Base-by-base conservation (phyloP, 1,140 invertebrate species). In the Ridgeia piscesae region DNA sequence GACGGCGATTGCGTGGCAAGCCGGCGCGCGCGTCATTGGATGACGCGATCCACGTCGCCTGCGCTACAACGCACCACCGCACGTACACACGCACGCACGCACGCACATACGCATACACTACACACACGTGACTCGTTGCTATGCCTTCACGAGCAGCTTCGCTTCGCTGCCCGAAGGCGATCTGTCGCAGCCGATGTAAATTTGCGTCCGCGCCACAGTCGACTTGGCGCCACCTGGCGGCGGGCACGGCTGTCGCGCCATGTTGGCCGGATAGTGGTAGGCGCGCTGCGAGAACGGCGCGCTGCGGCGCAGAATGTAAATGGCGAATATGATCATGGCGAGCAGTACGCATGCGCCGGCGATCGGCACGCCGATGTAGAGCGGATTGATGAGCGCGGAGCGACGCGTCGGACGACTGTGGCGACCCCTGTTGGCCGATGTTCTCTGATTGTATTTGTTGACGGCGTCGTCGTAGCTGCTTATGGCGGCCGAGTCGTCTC, bases 281-380 rank as follows among this genome's bases (percentile, higher is more conserved):
- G 93, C 92, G 50, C 94, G 92, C 88, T 94, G 94, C 31, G 34
- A 58, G 89, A 94, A 94, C 58, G 94, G 94, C n/a, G 92, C 94
- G 2, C 94, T 93, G 31, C 95, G 92, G n/a, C 94, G 91, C 33
- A 95, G 92, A 48, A 95, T 92, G 92, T 95, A 95, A 94, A 95
- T 95, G 91, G 95, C 95, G 92, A 95, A 95, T 92, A 95, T 95
- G 88, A 95, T 94, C 33, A 95, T 92, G 11, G 95, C 95, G 48
- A 95, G 93, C 21, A 95, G 93, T 50, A 95, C 95, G 93, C 95
- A 95, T 1, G 95, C 94, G 21, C 95, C 95, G 2, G 95, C 95
- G 31, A 95, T 94, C 8, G 95, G 95, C 34, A 95, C 95, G 14
- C 95, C 95, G 90, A 95, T 95, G 93, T 95, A 95, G 33, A 95